Base-by-base conservation (phyloP, 2,888 invertebrate species). In the Dynastes maya region DNA sequence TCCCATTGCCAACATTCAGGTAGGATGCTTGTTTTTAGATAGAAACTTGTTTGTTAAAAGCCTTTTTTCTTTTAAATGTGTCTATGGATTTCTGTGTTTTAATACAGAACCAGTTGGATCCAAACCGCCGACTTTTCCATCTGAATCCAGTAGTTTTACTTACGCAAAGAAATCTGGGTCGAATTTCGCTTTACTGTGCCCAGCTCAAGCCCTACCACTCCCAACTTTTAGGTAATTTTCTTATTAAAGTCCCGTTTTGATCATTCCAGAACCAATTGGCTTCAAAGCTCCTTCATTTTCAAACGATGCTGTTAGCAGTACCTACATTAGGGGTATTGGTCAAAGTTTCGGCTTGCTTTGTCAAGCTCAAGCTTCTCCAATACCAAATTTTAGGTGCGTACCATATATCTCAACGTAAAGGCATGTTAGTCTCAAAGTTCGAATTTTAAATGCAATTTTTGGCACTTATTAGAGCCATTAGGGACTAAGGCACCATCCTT, bases 131-230 rank as follows among this genome's bases (percentile, higher is more conserved):
- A 90, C 85, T 6, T 88, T 88, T 81, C 84, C 86, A 0, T 86
- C 89, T 1, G 88, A 87, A 86, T 90, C 84, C 84, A 91, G 87
- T 88, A 90, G 85, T 85, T 90, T 86, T 86, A 77, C 93, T 88
- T 94, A 93, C 88, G 92, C 92, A 86, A 91, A 94, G 87, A 90
- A 89, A 85, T 90, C 90, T 81, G 91, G 91, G 82, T 91, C 91
- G 85, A 91, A 92, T 86, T 91, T 95, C 87, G 93, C 93, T 71
- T 88, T 94, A 83, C 90, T 94, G 86, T 95, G 95, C 88, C 94
- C 94, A 88, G 94, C 95, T 82, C 95, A 95, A 91, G 95, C 94
- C 84, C 94, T 92, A 88, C 95, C 95, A 32, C 84, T 85, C 77
- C 88, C 88, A n/a, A 82, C 82, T 81, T 84, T 84, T 81, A 84